These are phyloP conservation scores for Salvelinus sp. DNA, from an alignment of 2,113 vertebrate genomes.

Conservation along the genomic window DNA sequence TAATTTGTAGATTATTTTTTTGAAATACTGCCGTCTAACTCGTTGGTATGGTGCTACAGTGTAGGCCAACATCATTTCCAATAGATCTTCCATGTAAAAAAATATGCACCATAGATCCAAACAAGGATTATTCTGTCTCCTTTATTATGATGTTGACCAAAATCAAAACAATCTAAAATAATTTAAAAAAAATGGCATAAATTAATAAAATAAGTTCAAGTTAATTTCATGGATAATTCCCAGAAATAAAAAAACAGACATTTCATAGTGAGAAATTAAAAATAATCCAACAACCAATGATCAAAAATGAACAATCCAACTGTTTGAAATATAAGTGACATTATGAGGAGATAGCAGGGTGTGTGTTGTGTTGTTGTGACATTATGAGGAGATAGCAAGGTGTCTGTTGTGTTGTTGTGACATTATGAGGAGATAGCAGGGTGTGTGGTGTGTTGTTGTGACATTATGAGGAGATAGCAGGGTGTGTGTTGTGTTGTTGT, in stretches of 20 bases:
- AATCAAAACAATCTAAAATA: constrained; percentile 39
- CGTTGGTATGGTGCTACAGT: too few species aligned
- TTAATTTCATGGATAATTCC: constrained; percentile 63
- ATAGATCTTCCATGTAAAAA: not conserved
- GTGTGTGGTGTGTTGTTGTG: too few species aligned
- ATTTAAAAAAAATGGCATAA: constrained; percentile 41
- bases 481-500: too few species aligned
- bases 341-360: constrained; percentile 7
- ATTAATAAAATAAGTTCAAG: constrained; percentile 41
- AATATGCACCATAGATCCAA: constrained; percentile 14
- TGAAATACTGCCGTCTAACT: too few species aligned
- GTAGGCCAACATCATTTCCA: too few species aligned
- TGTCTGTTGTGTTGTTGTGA: too few species aligned
- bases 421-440: too few species aligned
- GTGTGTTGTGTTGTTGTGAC: constrained; percentile 1
- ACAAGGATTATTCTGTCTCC: constrained; percentile 49
- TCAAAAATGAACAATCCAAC: constrained; percentile 40
- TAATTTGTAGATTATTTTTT: too few species aligned
- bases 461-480: too few species aligned
- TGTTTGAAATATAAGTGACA: constrained; percentile 29
- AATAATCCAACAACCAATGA: constrained; percentile 48
- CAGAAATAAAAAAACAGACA: constrained; percentile 56
- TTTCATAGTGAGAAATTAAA: constrained; percentile 52
- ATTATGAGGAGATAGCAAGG: too few species aligned
- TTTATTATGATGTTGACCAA: constrained; percentile 66